Evolutionary conservation across 2,113 vertebrate species (phyloP).

Genomic region (Leptocoma aspasia): DNA sequence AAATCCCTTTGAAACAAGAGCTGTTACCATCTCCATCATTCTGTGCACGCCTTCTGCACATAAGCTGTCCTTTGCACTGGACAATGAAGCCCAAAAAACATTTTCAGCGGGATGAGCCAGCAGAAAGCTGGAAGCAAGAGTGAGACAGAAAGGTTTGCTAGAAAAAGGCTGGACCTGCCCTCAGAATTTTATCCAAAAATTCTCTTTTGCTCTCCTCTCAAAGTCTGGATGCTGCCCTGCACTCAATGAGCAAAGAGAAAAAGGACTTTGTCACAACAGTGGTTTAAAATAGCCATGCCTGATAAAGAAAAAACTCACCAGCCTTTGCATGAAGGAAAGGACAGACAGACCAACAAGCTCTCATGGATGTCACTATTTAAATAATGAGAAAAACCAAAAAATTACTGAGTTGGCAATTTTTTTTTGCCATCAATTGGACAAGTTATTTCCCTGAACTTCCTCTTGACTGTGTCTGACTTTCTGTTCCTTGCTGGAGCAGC

Average conservation of each 20-base stretch:
- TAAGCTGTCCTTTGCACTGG: neutral
- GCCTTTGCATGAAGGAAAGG: neutral
- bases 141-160: neutral
- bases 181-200: neutral
- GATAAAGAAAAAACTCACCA: neutral
- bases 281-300: neutral
- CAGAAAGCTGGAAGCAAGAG: neutral
- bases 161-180: neutral
- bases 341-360: neutral
- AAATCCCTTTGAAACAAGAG: neutral
- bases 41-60: no score
- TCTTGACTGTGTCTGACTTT: neutral
- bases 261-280: neutral
- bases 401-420: accelerated
- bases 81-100: neutral
- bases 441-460: neutral
- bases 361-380: neutral
- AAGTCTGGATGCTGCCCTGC: neutral
- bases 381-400: neutral
- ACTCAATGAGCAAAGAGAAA: neutral
- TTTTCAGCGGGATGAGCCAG: neutral
- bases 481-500: neutral
- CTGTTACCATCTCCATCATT: neutral
- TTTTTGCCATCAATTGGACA: accelerated
- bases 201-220: neutral